Evolutionary conservation across 2,113 vertebrate species (phyloP).

Genomic region (Anthoscopus minutus): DNA sequence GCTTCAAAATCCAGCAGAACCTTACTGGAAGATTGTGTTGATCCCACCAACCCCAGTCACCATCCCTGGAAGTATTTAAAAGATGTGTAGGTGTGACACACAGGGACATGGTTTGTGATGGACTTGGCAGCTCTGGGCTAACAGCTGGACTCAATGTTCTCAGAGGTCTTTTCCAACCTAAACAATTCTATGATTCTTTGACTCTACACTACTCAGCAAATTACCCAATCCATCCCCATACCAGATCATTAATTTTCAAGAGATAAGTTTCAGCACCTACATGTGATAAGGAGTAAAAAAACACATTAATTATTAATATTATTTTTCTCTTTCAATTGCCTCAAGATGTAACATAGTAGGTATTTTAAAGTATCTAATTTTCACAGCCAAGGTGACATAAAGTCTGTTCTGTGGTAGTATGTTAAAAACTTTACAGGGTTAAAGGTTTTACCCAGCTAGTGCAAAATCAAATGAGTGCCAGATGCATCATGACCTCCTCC

Average conservation of each 20-base stretch:
- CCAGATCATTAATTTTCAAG: neutral
- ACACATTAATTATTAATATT: neutral
- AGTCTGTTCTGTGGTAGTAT: neutral
- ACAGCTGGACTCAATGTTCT: neutral
- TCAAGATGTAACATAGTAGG: neutral
- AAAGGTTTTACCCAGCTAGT: neutral
- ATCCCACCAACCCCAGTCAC: neutral
- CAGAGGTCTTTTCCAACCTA: neutral
- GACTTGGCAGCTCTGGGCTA: neutral
- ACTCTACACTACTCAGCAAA: neutral
- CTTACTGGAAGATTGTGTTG: neutral
- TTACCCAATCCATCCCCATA: neutral
- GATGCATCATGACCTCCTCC: neutral
- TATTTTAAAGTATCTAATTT: neutral
- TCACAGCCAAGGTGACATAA: neutral
- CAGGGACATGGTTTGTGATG: neutral
- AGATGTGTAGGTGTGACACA: neutral
- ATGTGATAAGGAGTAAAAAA: neutral
- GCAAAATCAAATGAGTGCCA: neutral
- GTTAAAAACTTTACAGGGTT: neutral
- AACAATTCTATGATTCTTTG: neutral
- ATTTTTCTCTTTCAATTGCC: neutral
- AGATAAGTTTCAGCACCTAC: neutral
- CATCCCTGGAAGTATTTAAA: neutral
- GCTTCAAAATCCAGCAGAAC: neutral